A percentile compares a stretch with the other conserved stretches of the same genome.
phyloP scores from a whole-genome alignment of 64 coral and sea anemone species.

The Trachythela sp. region DNA sequence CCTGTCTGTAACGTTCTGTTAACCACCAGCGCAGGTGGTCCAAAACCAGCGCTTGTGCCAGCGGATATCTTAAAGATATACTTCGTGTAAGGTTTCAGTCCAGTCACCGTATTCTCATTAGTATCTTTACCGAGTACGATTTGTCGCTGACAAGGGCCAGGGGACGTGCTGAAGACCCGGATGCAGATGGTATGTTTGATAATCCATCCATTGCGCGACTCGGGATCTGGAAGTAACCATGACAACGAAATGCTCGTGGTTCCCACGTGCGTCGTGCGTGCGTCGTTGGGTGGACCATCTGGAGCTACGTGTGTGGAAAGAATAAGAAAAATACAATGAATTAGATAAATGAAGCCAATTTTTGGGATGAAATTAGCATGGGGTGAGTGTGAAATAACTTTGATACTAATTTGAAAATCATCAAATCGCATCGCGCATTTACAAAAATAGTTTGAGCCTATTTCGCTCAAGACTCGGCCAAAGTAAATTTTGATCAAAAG shows the following conservation, averaged over 20 bases:
- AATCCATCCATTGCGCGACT: background rate
- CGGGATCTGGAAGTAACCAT: background rate
- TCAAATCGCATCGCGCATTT: no score
- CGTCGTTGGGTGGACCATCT: background rate
- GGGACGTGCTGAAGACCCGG: background rate
- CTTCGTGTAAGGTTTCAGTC: background rate
- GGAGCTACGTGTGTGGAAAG: background rate
- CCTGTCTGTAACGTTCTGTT: background rate
- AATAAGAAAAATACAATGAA: background rate
- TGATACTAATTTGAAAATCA: no score
- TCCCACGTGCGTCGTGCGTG: background rate
- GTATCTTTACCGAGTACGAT: background rate
- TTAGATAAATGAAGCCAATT: no score
- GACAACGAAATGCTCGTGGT: background rate
- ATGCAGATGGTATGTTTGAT: background rate
- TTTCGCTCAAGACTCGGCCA: no score
- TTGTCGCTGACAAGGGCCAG: background rate
- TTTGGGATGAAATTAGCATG: no score
- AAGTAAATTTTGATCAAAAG: background rate
- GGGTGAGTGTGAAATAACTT: no score
- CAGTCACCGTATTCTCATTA: background rate
- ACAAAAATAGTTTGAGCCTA: no score
- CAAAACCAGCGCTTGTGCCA: background rate
- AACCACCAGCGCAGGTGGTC: background rate
- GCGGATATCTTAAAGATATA: background rate